Conservation (phyloP, 2,888 invertebrate species). For the Uloborus plumipes region DNA sequence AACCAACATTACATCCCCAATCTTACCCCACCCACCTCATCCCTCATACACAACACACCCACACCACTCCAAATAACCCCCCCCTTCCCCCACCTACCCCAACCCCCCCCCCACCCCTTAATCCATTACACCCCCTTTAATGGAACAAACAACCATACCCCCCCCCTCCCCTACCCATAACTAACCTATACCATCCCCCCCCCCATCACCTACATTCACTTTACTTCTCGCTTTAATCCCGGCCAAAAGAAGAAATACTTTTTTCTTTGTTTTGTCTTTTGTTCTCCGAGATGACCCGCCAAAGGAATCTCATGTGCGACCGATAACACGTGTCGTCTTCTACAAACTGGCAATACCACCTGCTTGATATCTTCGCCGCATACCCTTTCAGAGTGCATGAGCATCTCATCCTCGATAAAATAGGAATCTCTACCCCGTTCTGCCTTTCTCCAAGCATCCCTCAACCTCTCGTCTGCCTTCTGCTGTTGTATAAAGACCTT, state of each 20-base stretch:
- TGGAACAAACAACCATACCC: too few species aligned
- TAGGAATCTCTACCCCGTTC: neutral
- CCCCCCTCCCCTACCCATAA: too few species aligned
- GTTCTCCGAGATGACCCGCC: constrained; percentile 1
- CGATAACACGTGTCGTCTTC: neutral
- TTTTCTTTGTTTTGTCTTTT: too few species aligned
- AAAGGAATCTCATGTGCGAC: constrained; percentile 1
- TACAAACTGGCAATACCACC: neutral
- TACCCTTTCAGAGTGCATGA: neutral
- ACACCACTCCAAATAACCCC: too few species aligned
- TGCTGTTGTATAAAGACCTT: neutral
- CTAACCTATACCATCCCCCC: too few species aligned
- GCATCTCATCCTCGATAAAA: neutral
- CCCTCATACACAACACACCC: too few species aligned
- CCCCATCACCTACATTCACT: neutral
- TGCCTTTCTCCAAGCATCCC: neutral
- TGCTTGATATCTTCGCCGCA: neutral
- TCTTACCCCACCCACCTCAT: too few species aligned
- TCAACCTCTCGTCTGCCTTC: too few species aligned
- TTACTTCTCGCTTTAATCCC: neutral
- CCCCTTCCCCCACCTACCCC: too few species aligned
- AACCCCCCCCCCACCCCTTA: too few species aligned
- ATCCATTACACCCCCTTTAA: too few species aligned
- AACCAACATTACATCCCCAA: too few species aligned
- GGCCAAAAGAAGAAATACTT: constrained; percentile 4